Percentiles rank a stretch among this genome's conserved stretches.
Evolutionary conservation across 2,888 invertebrate species (phyloP).

Genomic region (Diaphora mendica): DNA sequence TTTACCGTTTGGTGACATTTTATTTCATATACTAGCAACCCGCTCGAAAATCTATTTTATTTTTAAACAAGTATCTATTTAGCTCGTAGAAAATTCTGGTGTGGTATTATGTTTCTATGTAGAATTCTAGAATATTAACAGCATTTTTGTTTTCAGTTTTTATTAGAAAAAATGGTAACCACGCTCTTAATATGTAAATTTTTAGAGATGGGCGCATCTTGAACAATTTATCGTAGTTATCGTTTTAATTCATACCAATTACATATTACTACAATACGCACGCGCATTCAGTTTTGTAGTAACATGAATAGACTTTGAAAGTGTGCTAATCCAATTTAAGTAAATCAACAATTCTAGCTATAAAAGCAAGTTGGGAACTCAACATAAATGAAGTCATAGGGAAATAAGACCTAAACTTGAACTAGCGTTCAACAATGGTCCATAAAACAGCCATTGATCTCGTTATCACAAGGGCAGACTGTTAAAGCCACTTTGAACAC

Average conservation of each 20-base stretch:
- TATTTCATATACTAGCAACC: background rate
- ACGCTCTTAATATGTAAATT: background rate
- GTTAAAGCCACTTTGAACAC: conserved; percentile 36
- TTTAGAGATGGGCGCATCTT: background rate
- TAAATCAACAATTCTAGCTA: conserved; percentile 13
- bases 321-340: conserved; percentile 8
- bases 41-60: background rate
- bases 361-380: conserved; percentile 17
- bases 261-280: background rate
- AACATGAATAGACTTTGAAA: conserved; percentile 5
- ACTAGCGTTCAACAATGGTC: conserved; percentile 38
- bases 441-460: conserved; percentile 47
- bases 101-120: background rate
- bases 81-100: background rate
- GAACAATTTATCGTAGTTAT: background rate
- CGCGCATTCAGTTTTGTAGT: too few species aligned
- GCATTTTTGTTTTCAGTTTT: background rate
- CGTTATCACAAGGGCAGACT: conserved; percentile 48
- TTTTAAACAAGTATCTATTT: background rate
- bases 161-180: background rate
- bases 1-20: background rate
- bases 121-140: background rate
- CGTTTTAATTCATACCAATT: background rate
- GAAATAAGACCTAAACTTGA: conserved; percentile 41
- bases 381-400: conserved; percentile 44